phyloP scores from a whole-genome alignment of 2,797 vertebrate genomes.

The Phylloscopus collybita region DNA sequence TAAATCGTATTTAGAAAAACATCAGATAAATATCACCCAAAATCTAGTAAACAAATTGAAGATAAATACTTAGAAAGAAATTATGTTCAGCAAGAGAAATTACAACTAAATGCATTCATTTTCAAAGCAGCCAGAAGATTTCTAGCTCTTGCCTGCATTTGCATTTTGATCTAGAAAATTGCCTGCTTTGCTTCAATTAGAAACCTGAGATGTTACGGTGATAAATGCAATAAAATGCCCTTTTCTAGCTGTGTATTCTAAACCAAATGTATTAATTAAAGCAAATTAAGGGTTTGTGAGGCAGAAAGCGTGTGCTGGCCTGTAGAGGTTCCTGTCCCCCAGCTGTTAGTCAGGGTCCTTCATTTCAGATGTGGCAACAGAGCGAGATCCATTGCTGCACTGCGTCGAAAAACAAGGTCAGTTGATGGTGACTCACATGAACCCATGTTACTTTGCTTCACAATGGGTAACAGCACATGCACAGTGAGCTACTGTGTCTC shows the following conservation, averaged over 20 bases:
- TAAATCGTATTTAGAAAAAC: not conserved
- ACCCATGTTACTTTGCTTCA: not conserved
- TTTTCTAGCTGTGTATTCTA: not conserved
- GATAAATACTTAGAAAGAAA: not conserved
- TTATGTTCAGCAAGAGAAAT: not conserved
- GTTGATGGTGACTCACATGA: not conserved
- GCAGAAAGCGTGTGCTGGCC: not conserved
- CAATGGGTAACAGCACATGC: not conserved
- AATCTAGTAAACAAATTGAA: not conserved
- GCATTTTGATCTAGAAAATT: not conserved
- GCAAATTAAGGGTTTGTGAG: not conserved
- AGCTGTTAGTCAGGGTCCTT: not conserved
- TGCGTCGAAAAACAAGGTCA: not conserved
- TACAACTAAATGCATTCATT: not conserved
- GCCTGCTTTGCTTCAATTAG: not conserved
- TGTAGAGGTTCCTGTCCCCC: not conserved
- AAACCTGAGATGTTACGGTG: not conserved
- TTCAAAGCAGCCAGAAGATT: not conserved
- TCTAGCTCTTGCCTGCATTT: not conserved
- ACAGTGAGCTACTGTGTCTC: slow-evolving; percentile 12
- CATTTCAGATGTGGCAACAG: not conserved
- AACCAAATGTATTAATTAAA: not conserved
- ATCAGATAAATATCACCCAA: not conserved
- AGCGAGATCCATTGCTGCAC: not conserved
- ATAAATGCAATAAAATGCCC: not conserved